Evolutionary conservation across 2,797 vertebrate genomes (phyloP).

Genomic region (Cossypha niveicapilla): DNA sequence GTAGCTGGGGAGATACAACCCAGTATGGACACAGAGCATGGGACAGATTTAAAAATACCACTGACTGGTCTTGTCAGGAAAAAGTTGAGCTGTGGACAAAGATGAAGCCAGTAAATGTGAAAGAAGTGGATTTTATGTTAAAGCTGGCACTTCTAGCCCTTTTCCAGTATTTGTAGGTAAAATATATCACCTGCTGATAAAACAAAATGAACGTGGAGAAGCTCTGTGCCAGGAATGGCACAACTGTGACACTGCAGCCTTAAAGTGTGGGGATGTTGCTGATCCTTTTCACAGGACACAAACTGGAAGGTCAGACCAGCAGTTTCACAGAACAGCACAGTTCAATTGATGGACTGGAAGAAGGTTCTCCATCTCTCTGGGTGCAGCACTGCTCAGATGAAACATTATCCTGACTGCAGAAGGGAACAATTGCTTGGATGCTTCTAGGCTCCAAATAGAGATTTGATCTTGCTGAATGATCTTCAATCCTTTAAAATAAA

Average conservation of each 20-base stretch:
- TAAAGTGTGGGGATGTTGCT: neutral
- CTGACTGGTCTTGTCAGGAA: neutral
- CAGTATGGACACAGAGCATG: neutral
- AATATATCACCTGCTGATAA: neutral
- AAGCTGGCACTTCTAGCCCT: neutral
- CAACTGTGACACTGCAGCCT: neutral
- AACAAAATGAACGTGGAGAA: accelerated
- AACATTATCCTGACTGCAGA: neutral
- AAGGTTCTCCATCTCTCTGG: neutral
- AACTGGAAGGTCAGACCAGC: neutral
- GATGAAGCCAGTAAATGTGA: neutral
- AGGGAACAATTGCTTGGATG: neutral
- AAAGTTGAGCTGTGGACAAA: neutral
- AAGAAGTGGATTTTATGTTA: neutral
- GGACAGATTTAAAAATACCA: constrained; percentile 7
- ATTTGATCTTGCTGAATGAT: neutral
- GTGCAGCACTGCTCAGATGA: neutral
- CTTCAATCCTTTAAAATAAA: neutral
- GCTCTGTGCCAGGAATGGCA: neutral
- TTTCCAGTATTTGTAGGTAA: neutral
- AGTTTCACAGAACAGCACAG: neutral
- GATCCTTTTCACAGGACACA: neutral
- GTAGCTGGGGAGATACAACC: neutral
- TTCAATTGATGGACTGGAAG: neutral
- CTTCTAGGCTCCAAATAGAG: neutral